phyloP scores from a whole-genome alignment of 2,113 vertebrate genomes.

The Thermophis baileyi region DNA sequence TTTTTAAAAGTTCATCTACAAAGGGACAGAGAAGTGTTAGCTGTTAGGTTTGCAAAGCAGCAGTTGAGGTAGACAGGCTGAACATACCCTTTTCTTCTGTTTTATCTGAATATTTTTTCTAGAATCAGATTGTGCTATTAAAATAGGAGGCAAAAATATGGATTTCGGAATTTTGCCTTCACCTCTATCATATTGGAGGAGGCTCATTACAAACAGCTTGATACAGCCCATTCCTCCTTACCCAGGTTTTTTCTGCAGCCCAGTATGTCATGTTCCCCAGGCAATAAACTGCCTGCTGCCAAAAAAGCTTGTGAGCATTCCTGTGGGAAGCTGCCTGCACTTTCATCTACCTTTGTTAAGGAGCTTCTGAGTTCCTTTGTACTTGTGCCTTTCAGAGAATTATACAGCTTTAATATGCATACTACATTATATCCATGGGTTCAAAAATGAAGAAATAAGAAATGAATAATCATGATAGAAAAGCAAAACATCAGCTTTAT shows the following conservation, averaged over 20 bases:
- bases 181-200: background rate
- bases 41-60: background rate
- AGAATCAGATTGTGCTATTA: background rate
- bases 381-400: constrained; percentile 17
- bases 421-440: background rate
- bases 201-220: background rate
- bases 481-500: background rate
- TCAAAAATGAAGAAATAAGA: background rate
- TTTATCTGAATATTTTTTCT: background rate
- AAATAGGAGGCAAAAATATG: background rate
- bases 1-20: background rate
- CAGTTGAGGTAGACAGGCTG: background rate
- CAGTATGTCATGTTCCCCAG: constrained; percentile 3
- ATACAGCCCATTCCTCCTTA: constrained; percentile 19
- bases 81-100: background rate
- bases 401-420: background rate
- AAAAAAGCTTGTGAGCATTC: constrained; percentile 21
- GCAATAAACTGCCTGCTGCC: constrained; percentile 25
- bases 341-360: constrained; percentile 21
- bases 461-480: background rate
- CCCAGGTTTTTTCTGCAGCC: background rate
- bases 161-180: background rate
- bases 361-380: constrained; percentile 21
- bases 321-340: constrained; percentile 30
- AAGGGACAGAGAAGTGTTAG: background rate